Evolutionary conservation across 2,888 invertebrate genomes (phyloP).

Genomic region (Dermolepida albohirtum): DNA sequence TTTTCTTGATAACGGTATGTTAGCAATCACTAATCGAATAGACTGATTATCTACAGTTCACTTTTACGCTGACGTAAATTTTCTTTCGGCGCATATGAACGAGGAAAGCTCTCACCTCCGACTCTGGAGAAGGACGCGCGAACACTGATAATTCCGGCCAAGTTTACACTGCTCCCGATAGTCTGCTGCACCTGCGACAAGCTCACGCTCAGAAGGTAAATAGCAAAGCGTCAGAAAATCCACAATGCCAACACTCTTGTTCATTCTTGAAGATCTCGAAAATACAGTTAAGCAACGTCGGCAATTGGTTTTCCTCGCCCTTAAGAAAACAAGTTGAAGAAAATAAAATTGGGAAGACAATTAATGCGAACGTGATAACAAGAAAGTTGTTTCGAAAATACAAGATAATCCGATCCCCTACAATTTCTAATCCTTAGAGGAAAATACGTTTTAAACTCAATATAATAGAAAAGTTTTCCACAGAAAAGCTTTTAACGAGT

Average conservation of each 20-base stretch:
- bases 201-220: conserved; percentile 27
- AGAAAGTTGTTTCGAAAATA: background rate
- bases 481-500: too few species aligned
- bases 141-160: conserved; percentile 30
- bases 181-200: conserved; percentile 31
- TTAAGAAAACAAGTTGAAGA: background rate
- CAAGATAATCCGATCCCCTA: background rate
- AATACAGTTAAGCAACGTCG: conserved; percentile 3
- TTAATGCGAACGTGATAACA: background rate
- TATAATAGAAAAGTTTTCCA: background rate
- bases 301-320: background rate
- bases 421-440: too few species aligned
- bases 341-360: conserved; percentile 8
- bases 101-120: conserved; percentile 26
- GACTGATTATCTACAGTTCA: conserved; percentile 20
- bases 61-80: conserved; percentile 29
- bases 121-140: conserved; percentile 33
- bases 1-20: conserved; percentile 3
- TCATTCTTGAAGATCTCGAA: conserved; percentile 14
- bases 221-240: conserved; percentile 19
- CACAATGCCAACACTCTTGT: conserved; percentile 20
- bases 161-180: conserved; percentile 31
- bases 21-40: conserved; percentile 24
- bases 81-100: background rate
- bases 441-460: too few species aligned